These are phyloP conservation scores for Bolborhynchus lineola DNA, from an alignment of 2,113 vertebrate species.

Conservation along the genomic window DNA sequence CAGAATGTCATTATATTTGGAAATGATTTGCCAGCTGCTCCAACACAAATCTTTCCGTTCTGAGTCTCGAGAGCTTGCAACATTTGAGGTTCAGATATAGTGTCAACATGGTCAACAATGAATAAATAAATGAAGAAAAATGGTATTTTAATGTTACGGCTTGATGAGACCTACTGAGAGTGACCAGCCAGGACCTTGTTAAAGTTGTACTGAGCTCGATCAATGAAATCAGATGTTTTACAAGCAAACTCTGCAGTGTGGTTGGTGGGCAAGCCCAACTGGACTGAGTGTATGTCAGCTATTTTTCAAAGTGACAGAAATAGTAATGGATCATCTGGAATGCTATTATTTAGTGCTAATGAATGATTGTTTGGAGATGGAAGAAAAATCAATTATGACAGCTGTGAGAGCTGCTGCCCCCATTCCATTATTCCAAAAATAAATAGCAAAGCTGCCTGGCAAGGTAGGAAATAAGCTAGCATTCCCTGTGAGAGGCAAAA, in stretches of 20 bases:
- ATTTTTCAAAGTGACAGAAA: conserved; percentile 54
- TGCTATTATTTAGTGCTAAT: conserved; percentile 63
- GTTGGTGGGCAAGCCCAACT: not conserved
- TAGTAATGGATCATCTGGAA: conserved; percentile 52
- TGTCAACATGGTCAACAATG: not conserved
- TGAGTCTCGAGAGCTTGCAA: not conserved
- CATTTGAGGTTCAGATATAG: not conserved
- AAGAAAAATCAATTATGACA: conserved; percentile 54
- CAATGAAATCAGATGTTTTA: conserved; percentile 40
- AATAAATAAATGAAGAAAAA: conserved; percentile 45
- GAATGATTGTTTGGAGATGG: conserved; percentile 31
- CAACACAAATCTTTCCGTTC: not conserved
- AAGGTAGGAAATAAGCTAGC: conserved; percentile 41
- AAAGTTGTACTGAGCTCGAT: not conserved
- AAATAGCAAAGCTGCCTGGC: conserved; percentile 22
- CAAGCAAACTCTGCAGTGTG: not conserved
- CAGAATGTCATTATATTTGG: not conserved
- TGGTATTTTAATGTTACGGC: not conserved
- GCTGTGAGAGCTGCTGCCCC: conserved; percentile 30
- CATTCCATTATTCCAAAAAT: not conserved
- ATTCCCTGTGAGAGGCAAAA: not conserved
- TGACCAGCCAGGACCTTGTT: not conserved
- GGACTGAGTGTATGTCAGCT: not conserved
- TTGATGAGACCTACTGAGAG: not conserved
- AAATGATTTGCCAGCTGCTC: not conserved